Conservation (phyloP, 2,113 vertebrate species). For the Lipophrys pholis region DNA sequence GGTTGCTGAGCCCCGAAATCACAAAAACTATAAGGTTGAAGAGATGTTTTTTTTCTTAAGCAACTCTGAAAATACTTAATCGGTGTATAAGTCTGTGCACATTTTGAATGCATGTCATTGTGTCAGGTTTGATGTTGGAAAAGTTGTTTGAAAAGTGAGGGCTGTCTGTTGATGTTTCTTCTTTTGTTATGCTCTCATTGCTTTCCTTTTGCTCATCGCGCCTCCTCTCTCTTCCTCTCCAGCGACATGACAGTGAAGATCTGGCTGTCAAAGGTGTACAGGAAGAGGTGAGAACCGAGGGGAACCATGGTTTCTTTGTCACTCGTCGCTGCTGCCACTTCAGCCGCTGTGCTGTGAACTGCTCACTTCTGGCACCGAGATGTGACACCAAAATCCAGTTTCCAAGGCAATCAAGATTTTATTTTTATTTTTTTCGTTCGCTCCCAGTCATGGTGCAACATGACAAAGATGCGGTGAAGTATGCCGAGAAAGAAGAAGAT, state of each 20-base stretch:
- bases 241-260: conserved; percentile 97
- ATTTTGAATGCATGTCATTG: conserved; percentile 54
- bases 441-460: conserved; percentile 28
- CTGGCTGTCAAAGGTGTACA: conserved; percentile 85
- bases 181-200: conserved; percentile 33
- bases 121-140: conserved; percentile 51
- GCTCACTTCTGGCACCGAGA: conserved; percentile 13
- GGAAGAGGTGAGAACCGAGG: conserved; percentile 78
- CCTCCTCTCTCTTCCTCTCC: conserved; percentile 51
- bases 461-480: conserved; percentile 20
- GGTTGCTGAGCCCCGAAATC: conserved; percentile 16
- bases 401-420: conserved; percentile 49
- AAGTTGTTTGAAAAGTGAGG: conserved; percentile 44
- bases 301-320: conserved; percentile 9
- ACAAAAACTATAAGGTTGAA: conserved; percentile 15
- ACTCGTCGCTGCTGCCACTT: conserved; percentile 28
- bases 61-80: conserved; percentile 24
- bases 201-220: conserved; percentile 28
- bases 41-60: conserved; percentile 13
- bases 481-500: conserved; percentile 26
- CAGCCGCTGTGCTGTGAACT: conserved; percentile 41
- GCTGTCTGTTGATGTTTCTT: conserved; percentile 45
- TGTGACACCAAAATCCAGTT: conserved; percentile 31
- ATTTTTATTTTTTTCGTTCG: conserved; percentile 27
- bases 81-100: conserved; percentile 27